Conservation (phyloP, 2,113 vertebrate species). For the Cisticola juncidis region DNA sequence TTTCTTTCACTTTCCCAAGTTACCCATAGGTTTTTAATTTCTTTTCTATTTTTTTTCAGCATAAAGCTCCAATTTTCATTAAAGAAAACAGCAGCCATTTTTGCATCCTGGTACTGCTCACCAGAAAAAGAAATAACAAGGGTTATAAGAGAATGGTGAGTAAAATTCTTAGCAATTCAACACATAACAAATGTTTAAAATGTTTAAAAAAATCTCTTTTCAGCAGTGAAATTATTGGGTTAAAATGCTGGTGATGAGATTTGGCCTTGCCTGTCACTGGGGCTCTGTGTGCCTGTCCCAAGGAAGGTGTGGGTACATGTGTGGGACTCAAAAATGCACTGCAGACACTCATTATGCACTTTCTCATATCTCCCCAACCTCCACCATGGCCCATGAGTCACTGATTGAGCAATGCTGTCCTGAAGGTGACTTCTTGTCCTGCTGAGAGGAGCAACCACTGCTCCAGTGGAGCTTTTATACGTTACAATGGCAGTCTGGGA, state of each 20-base stretch:
- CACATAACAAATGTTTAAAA: background rate
- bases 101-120: background rate
- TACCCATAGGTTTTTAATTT: background rate
- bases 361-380: background rate
- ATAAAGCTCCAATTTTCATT: background rate
- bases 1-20: background rate
- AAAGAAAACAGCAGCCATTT: background rate
- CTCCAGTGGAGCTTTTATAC: background rate
- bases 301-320: background rate
- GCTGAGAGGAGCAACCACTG: background rate
- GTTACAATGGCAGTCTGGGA: background rate
- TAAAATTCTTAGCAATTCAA: background rate
- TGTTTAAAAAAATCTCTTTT: background rate
- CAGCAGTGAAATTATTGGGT: background rate
- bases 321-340: background rate
- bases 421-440: background rate
- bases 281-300: background rate
- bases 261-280: background rate
- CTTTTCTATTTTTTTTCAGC: background rate
- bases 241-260: background rate
- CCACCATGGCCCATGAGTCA: background rate
- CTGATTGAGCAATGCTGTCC: background rate
- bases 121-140: background rate
- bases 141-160: constrained; percentile 12
- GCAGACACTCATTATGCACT: background rate